Evolutionary conservation across 2,888 invertebrate genomes (phyloP).

Genomic region (Plebejus anna): DNA sequence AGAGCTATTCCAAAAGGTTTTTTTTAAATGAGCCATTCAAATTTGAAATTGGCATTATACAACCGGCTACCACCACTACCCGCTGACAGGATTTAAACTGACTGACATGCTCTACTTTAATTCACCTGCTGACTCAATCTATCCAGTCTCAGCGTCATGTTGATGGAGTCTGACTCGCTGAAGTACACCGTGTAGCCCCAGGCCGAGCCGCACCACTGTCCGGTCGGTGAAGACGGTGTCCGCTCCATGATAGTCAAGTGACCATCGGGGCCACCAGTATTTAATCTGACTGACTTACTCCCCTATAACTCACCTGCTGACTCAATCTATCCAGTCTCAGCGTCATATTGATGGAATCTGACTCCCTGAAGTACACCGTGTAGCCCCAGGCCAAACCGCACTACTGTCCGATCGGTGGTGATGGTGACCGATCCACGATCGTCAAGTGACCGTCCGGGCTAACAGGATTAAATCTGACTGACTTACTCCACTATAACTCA

Average conservation of each 20-base stretch:
- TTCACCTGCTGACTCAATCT: not conserved
- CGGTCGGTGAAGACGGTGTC: slow-evolving; percentile 84
- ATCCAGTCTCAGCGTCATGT: not conserved
- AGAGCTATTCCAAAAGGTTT: no score
- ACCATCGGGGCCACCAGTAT: slow-evolving; percentile 55
- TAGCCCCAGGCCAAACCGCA: slow-evolving; percentile 92
- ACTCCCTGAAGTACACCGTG: slow-evolving; percentile 91
- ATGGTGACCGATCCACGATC: slow-evolving; percentile 85
- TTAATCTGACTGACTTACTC: not conserved
- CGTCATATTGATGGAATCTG: slow-evolving; percentile 87
- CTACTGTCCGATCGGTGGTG: slow-evolving; percentile 88
- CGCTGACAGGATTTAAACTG: no score
- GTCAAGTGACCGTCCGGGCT: slow-evolving; percentile 91
- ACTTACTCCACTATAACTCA: slow-evolving; percentile 49
- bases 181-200: slow-evolving; percentile 93
- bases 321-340: slow-evolving; percentile 84
- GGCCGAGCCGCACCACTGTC: slow-evolving; percentile 91
- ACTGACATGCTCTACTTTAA: not conserved
- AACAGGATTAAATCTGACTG: not conserved
- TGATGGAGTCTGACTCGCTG: slow-evolving; percentile 85
- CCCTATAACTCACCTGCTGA: slow-evolving; percentile 81
- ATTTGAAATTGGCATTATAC: no score
- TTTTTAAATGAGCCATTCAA: no score
- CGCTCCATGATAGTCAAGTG: slow-evolving; percentile 88
- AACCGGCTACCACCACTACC: no score